Percentiles rank a stretch among this genome's conserved stretches.
Conservation (phyloP, 2,888 invertebrate species). For the Erynnis tages region DNA sequence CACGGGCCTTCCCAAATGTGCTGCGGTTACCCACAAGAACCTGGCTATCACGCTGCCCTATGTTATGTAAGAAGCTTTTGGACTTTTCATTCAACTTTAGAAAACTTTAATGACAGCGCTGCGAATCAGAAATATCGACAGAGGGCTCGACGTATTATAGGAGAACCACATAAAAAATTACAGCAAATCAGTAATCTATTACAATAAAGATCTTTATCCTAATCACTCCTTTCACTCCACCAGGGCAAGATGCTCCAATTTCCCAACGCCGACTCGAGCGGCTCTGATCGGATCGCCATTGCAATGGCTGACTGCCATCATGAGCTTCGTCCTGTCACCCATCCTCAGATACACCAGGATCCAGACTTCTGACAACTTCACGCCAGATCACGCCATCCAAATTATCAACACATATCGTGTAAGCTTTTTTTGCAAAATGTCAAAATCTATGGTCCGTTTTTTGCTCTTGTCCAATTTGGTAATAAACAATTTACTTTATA, state of each 20-base stretch:
- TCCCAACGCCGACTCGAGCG: constrained; percentile 58
- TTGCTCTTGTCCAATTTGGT: too few species aligned
- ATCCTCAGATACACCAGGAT: constrained; percentile 54
- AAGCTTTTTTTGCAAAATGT: constrained; percentile 9
- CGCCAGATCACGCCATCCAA: constrained; percentile 50
- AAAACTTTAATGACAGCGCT: too few species aligned
- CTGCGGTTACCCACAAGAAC: constrained; percentile 58
- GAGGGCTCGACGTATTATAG: too few species aligned
- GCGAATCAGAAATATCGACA: too few species aligned
- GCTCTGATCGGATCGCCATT: constrained; percentile 55
- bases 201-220: too few species aligned
- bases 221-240: not conserved
- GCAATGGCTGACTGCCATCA: constrained; percentile 65
- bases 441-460: too few species aligned
- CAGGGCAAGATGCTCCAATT: constrained; percentile 49
- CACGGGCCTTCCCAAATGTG: constrained; percentile 61
- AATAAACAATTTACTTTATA: too few species aligned
- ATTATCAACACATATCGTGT: constrained; percentile 67
- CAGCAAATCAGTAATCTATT: too few species aligned
- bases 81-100: too few species aligned
- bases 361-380: constrained; percentile 51
- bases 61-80: constrained; percentile 54
- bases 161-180: too few species aligned
- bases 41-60: constrained; percentile 45
- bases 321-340: constrained; percentile 52